These are phyloP conservation scores for Paradoxurus hermaphroditus DNA, from an alignment of 2,113 vertebrate genomes.

Conservation along the genomic window DNA sequence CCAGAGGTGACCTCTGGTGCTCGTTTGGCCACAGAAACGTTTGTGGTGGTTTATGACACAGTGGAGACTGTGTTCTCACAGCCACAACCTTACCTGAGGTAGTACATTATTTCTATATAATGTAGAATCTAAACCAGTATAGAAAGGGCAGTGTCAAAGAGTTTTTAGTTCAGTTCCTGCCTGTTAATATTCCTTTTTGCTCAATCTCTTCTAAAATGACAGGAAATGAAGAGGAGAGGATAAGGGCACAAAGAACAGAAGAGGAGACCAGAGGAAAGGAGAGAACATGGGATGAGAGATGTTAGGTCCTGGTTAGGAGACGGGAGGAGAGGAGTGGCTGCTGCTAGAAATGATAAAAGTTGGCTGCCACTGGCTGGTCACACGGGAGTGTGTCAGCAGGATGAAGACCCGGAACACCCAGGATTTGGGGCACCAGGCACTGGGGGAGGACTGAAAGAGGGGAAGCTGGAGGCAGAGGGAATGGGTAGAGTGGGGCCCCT, in stretches of 20 bases:
- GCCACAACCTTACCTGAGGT: not conserved
- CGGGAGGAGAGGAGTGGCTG: not conserved
- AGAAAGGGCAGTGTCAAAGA: not conserved
- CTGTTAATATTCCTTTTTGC: not conserved
- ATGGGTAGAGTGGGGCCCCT: not conserved
- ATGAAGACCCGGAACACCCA: not conserved
- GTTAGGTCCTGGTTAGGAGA: not conserved
- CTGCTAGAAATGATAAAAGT: not conserved
- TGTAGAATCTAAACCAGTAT: not conserved
- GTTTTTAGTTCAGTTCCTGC: not conserved
- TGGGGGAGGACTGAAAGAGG: rapidly evolving
- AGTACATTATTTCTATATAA: not conserved
- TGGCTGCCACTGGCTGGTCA: not conserved
- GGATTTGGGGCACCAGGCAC: not conserved
- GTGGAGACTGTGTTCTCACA: not conserved
- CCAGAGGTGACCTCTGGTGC: not conserved
- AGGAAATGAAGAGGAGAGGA: not conserved
- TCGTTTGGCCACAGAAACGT: not conserved
- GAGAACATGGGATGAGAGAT: not conserved
- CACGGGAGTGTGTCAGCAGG: not conserved
- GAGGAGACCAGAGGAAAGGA: not conserved
- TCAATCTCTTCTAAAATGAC: not conserved
- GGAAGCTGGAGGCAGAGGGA: not conserved
- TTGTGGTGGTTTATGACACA: not conserved
- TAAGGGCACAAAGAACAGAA: not conserved